Percentiles rank a stretch among this genome's conserved stretches.
phyloP scores from a whole-genome alignment of 2,888 invertebrate genomes.

The Argyresthia albistria region DNA sequence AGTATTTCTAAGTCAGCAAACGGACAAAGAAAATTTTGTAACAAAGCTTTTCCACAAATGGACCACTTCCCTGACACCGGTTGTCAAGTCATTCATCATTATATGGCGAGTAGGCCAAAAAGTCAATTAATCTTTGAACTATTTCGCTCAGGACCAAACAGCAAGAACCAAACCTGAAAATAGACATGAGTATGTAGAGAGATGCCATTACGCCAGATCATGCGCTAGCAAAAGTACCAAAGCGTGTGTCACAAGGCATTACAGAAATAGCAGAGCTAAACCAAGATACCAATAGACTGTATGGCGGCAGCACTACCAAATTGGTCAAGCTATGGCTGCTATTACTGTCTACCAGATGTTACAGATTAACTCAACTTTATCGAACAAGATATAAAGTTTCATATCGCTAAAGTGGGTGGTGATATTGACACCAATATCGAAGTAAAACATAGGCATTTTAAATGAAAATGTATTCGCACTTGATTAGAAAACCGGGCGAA shows the following conservation, averaged over 20 bases:
- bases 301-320: not conserved
- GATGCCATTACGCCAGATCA: not conserved
- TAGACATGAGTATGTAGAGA: not conserved
- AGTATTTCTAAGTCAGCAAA: too few species aligned
- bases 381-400: slow-evolving; percentile 7
- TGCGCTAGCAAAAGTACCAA: not conserved
- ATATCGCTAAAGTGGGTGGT: not conserved
- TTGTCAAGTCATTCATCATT: slow-evolving; percentile 3
- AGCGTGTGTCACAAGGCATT: not conserved
- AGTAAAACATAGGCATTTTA: not conserved
- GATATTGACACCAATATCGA: not conserved
- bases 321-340: not conserved
- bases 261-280: not conserved
- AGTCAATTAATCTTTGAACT: not conserved
- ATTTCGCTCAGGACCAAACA: not conserved
- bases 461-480: not conserved
- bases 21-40: too few species aligned
- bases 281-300: not conserved
- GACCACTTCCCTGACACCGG: too few species aligned
- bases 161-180: not conserved
- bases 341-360: not conserved
- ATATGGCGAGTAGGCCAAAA: not conserved
- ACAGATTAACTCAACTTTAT: slow-evolving; percentile 18
- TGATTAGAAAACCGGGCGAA: not conserved
- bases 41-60: too few species aligned